phyloP scores from a whole-genome alignment of 1,140 invertebrate genomes.

The Lithobius niger region DNA sequence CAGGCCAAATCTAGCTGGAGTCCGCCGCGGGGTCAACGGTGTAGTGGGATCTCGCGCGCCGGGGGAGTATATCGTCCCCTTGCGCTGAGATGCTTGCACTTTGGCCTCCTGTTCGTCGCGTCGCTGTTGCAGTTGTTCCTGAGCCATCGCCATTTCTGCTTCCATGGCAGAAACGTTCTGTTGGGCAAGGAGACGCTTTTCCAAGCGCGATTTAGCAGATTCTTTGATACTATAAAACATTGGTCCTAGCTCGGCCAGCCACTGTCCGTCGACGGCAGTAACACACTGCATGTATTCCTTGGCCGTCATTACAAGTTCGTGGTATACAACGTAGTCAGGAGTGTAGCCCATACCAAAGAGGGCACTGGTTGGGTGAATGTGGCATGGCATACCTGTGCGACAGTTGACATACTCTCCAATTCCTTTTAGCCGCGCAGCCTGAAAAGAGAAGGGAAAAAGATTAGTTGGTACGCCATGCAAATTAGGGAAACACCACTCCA shows the following conservation, averaged over 20 bases:
- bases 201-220: slow-evolving; percentile 32
- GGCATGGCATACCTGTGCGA: slow-evolving; percentile 97
- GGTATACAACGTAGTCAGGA: slow-evolving; percentile 97
- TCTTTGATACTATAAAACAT: slow-evolving; percentile 93
- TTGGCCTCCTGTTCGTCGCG: slow-evolving; percentile 52
- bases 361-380: slow-evolving; percentile 95
- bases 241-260: slow-evolving; percentile 95
- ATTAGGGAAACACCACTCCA: no score
- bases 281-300: slow-evolving; percentile 99
- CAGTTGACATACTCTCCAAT: slow-evolving; percentile 98
- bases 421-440: slow-evolving; percentile 73
- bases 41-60: slow-evolving; percentile 44
- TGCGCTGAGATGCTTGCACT: slow-evolving; percentile 35
- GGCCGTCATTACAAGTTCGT: slow-evolving; percentile 92
- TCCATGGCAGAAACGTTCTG: slow-evolving; percentile 90
- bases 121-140: slow-evolving; percentile 69
- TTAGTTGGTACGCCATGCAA: no score
- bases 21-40: slow-evolving; percentile 44
- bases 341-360: slow-evolving; percentile 95
- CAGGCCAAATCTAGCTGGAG: slow-evolving; percentile 50
- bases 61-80: slow-evolving; percentile 48
- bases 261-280: slow-evolving; percentile 93
- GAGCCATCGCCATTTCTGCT: slow-evolving; percentile 81
- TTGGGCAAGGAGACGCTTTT: slow-evolving; percentile 67
- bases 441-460: no score